Conservation (phyloP, 2,797 vertebrate species). For the Cuniculus paca region DNA sequence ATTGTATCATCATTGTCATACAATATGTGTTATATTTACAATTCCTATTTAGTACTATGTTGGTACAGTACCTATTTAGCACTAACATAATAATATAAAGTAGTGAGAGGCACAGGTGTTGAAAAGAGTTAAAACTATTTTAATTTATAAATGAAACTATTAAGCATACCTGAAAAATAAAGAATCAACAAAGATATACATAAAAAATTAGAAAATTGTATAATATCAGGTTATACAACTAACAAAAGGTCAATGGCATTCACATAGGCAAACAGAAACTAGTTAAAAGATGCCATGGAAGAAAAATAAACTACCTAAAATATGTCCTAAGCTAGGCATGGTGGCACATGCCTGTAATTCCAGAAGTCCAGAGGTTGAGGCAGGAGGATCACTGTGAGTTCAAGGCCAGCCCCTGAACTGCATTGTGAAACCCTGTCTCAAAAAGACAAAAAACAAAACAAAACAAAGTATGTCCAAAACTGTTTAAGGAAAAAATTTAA, state of each 20-base stretch:
- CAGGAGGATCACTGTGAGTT: background rate
- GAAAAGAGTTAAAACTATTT: background rate
- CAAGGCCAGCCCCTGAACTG: background rate
- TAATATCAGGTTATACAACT: background rate
- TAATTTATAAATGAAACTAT: background rate
- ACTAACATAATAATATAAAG: background rate
- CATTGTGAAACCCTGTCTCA: background rate
- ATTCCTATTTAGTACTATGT: background rate
- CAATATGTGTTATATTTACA: background rate
- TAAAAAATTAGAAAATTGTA: background rate
- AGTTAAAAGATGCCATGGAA: background rate
- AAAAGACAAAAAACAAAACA: background rate
- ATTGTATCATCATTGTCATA: background rate
- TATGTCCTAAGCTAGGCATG: background rate
- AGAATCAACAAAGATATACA: background rate
- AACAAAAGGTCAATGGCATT: constrained; percentile 6
- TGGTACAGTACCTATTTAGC: background rate
- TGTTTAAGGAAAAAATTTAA: background rate
- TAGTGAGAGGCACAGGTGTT: background rate
- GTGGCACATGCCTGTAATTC: background rate
- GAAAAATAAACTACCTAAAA: background rate
- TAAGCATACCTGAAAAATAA: background rate
- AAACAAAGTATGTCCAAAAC: background rate
- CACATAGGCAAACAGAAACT: background rate
- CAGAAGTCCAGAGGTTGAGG: background rate